Base-by-base conservation (phyloP, 2,888 invertebrate species). In the Cryptocheilus praepositus region DNA sequence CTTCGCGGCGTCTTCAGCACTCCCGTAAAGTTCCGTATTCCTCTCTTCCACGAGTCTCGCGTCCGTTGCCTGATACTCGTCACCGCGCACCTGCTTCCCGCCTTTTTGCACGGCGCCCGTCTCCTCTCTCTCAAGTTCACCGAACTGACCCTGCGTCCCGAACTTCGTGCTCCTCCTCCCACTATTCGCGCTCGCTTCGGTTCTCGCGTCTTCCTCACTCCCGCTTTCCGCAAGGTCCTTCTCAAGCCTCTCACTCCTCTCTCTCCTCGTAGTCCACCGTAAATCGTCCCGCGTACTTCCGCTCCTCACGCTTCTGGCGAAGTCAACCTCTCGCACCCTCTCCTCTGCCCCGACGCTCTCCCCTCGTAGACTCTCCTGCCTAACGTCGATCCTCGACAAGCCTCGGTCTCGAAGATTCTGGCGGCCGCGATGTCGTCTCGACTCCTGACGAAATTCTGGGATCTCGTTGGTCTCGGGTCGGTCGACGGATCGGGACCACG, bases 401-500 rank as follows among this genome's bases (percentile, higher is more conserved):
- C 25, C 25, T 3, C 25, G 25, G 25, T 5, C 25, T 3, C 25
- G 25, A 25, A 25, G 25, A 25, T 25, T 25, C 3, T 5, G 3
- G 5, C 25, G 25, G 25, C 25, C 25, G 2, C 25, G 25, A 5
- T 25, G 25, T 5, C 25, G 13, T 36, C 8, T 36, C 7, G 36
- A 11, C 36, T 36, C 36, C 11, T 36, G 36, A 7, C 36, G 7
- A 11, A 36, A 8, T 11, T 36, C 11, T 11, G 4, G 70, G 55
- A 61, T 67, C 67, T 73, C 74, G 68, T 73, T 73, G 62, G 55
- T 67, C 66, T 74, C 60, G 57, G 71, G 52, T 16, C 5, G n/a
- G 71, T 70, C 75, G 64, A 74, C 70, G 59, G 79, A 67, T 76
- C 82, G 82, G 74, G 78, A 74, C 83, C 83, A 82, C 84, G 83